Percentiles rank a stretch among this genome's conserved stretches.
phyloP scores from a whole-genome alignment of 1,140 invertebrate species.

The Catajapyx aquilonaris region DNA sequence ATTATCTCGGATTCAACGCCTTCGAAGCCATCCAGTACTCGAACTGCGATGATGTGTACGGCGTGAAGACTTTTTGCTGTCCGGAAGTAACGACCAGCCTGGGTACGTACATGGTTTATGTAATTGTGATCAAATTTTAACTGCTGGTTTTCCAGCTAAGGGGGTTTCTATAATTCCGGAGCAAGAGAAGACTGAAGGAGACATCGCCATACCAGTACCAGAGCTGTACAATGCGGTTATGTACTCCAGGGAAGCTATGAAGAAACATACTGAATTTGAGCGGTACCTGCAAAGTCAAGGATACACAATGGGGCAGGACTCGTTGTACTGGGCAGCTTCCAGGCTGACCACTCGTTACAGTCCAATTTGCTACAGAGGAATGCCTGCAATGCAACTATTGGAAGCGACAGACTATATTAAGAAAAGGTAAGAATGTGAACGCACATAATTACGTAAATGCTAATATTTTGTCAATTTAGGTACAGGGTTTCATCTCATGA shows the following conservation, averaged over 20 bases:
- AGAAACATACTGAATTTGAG: not conserved
- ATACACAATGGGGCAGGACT: not conserved
- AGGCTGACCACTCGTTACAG: not conserved
- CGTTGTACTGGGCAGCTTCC: not conserved
- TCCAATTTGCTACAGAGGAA: not conserved
- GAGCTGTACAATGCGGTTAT: not conserved
- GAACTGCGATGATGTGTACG: not conserved
- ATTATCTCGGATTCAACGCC: not conserved
- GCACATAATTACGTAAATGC: not conserved
- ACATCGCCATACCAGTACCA: not conserved
- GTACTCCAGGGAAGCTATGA: not conserved
- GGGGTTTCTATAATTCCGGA: not conserved
- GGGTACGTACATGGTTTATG: not conserved
- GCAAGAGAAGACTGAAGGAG: not conserved
- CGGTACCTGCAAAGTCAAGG: not conserved
- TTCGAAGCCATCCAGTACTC: not conserved
- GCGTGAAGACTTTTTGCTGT: not conserved
- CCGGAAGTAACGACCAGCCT: not conserved
- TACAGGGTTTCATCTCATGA: not conserved
- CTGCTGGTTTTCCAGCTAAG: not conserved
- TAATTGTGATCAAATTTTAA: not conserved
- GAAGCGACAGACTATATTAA: not conserved
- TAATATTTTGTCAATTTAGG: not conserved
- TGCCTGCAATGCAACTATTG: not conserved
- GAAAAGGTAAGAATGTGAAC: not conserved